Percentiles rank a stretch among this genome's conserved stretches.
Evolutionary conservation across 2,113 vertebrate genomes (phyloP).

Genomic region (Sprattus sprattus): DNA sequence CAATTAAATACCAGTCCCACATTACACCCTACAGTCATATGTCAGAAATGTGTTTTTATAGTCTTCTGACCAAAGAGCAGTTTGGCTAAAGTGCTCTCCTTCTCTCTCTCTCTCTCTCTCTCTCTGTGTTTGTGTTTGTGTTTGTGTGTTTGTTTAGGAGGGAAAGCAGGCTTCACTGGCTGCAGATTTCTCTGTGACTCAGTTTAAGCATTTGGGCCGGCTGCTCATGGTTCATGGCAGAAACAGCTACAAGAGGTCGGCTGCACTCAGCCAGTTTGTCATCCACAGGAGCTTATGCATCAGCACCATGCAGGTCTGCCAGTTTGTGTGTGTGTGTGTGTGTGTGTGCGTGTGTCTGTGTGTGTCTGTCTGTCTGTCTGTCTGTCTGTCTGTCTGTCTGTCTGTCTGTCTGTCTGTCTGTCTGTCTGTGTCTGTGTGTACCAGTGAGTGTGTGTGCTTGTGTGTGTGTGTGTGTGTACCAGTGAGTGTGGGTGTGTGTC

Average conservation of each 20-base stretch:
- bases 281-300: slow-evolving; percentile 97
- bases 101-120: no score
- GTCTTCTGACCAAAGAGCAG: not conserved
- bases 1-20: not conserved
- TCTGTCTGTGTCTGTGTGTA: not conserved
- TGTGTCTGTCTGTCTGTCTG: slow-evolving; percentile 1
- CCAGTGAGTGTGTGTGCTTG: not conserved
- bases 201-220: slow-evolving; percentile 93
- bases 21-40: not conserved
- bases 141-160: slow-evolving; percentile 73
- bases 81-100: not conserved
- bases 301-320: slow-evolving; percentile 92
- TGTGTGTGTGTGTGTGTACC: no score
- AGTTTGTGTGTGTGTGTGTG: slow-evolving; percentile 13
- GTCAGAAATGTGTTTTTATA: not conserved
- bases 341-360: slow-evolving; percentile 26
- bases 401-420: not conserved
- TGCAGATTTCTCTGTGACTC: slow-evolving; percentile 95
- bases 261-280: slow-evolving; percentile 97
- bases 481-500: not conserved
- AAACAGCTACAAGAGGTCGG: slow-evolving; percentile 98
- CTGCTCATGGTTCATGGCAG: slow-evolving; percentile 95
- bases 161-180: slow-evolving; percentile 95
- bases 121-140: slow-evolving; percentile 31
- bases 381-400: not conserved